A percentile compares a stretch with the other conserved stretches of the same genome.
Evolutionary conservation across 2,113 vertebrate species (phyloP).

Genomic region (Daboia siamensis): DNA sequence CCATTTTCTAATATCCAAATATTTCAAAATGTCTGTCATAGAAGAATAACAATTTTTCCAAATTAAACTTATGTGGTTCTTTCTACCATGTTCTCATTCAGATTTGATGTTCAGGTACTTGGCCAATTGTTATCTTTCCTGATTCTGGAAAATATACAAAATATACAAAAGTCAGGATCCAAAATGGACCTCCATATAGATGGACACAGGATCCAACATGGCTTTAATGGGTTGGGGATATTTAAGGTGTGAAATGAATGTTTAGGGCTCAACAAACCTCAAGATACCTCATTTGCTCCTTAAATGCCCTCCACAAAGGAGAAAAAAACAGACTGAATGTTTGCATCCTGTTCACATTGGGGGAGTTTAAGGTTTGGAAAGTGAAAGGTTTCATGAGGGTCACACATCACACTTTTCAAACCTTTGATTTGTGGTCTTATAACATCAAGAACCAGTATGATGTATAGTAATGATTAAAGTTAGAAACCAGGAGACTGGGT

Average conservation of each 20-base stretch:
- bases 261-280: neutral
- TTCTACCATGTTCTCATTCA: neutral
- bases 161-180: neutral
- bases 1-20: neutral
- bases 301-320: neutral
- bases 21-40: neutral
- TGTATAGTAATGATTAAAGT: neutral
- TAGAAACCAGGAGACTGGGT: neutral
- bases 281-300: neutral
- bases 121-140: neutral
- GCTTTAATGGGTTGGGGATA: neutral
- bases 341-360: neutral
- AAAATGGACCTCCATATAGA: neutral
- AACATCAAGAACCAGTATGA: neutral
- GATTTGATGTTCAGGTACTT: neutral
- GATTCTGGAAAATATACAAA: neutral
- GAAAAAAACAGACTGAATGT: neutral
- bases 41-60: neutral
- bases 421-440: neutral
- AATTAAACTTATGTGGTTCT: neutral
- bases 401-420: neutral
- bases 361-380: neutral
- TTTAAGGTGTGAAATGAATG: neutral
- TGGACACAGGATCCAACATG: neutral
- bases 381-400: neutral